These are phyloP conservation scores for Anas platyrhynchos DNA, from an alignment of 2,113 vertebrate species.

Conservation along the genomic window DNA sequence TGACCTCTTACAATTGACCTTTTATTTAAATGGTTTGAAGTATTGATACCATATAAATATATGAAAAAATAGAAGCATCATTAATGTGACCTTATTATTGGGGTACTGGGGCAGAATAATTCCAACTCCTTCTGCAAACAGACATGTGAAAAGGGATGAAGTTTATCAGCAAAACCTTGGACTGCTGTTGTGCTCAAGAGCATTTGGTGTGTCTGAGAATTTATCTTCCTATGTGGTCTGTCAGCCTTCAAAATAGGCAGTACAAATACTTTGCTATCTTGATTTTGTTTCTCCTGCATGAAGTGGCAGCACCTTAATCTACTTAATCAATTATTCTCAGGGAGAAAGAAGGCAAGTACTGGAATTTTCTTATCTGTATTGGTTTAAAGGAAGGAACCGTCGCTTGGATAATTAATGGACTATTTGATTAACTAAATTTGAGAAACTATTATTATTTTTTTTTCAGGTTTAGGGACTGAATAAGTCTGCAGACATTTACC, in stretches of 20 bases:
- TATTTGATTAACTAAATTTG: neutral
- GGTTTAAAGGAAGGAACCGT: neutral
- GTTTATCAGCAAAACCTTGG: neutral
- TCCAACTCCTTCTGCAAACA: neutral
- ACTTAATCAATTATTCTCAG: neutral
- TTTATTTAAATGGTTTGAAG: neutral
- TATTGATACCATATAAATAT: neutral
- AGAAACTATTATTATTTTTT: neutral
- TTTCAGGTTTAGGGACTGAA: neutral
- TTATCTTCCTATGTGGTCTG: neutral
- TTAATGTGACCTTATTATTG: neutral
- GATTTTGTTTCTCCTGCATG: neutral
- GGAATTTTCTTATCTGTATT: neutral
- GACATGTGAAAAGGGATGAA: neutral
- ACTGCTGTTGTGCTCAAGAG: neutral
- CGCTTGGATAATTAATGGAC: neutral
- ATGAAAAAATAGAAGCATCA: neutral
- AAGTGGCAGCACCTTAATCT: neutral
- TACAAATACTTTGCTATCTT: neutral
- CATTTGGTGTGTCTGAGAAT: neutral
- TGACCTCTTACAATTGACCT: neutral
- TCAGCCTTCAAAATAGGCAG: neutral
- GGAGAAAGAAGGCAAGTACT: neutral
- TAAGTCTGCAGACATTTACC: neutral
- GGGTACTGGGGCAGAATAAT: neutral